Evolutionary conservation across 2,797 vertebrate genomes (phyloP).

Genomic region (Sarcoramphus papa): DNA sequence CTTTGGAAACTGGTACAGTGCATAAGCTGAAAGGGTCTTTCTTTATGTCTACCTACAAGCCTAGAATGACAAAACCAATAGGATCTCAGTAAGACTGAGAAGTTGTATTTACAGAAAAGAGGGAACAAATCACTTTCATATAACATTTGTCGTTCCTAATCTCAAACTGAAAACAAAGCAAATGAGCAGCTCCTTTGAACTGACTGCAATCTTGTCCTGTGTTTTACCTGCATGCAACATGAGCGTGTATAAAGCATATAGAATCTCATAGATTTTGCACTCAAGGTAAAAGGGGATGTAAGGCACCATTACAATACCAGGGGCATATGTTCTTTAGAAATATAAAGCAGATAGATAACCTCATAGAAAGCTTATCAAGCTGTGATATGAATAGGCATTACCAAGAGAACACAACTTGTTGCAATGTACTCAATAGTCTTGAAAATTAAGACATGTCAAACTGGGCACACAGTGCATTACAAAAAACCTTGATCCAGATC

Average conservation of each 20-base stretch:
- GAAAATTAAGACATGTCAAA: neutral
- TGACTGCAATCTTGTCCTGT: neutral
- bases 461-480: fast-evolving
- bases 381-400: neutral
- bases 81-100: neutral
- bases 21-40: neutral
- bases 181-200: neutral
- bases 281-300: neutral
- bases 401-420: neutral
- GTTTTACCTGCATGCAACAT: neutral
- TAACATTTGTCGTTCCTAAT: neutral
- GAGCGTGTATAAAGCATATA: neutral
- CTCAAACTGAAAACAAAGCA: neutral
- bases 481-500: neutral
- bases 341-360: neutral
- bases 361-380: neutral
- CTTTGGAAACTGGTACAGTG: neutral
- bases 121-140: fast-evolving
- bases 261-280: neutral
- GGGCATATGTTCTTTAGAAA: neutral
- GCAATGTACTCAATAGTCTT: neutral
- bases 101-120: neutral
- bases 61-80: neutral
- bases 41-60: neutral
- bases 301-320: neutral